Evolutionary conservation across 1,140 invertebrate genomes (phyloP).

Genomic region (Atta texana): DNA sequence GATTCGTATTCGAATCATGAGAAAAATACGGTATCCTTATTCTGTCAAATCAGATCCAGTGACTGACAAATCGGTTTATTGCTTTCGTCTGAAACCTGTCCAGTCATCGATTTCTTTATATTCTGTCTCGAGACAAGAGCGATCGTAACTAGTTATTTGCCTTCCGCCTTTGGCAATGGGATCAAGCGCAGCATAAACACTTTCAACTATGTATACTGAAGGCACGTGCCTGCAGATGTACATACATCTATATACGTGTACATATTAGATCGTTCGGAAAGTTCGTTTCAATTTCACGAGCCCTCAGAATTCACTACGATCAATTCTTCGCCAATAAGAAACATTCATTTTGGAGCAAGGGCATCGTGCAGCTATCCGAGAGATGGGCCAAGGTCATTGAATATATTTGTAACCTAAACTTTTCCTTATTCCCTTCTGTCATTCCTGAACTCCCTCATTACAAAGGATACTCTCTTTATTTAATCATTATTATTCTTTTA

Average conservation of each 20-base stretch:
- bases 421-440: too few relatives aligned
- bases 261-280: too few relatives aligned
- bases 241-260: background rate
- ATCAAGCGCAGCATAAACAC: slow-evolving; percentile 51
- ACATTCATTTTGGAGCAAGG: too few relatives aligned
- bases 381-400: too few relatives aligned
- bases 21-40: background rate
- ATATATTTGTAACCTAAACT: too few relatives aligned
- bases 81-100: background rate
- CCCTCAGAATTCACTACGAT: too few relatives aligned
- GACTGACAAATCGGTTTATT: background rate
- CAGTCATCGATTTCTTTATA: slow-evolving; percentile 24
- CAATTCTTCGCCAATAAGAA: too few relatives aligned
- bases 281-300: too few relatives aligned
- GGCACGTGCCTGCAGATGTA: background rate
- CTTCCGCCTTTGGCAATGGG: slow-evolving; percentile 19
- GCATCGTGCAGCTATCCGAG: too few relatives aligned
- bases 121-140: slow-evolving; percentile 6
- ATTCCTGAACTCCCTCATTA: too few relatives aligned
- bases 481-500: too few relatives aligned
- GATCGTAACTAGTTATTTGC: slow-evolving; percentile 24
- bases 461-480: too few relatives aligned
- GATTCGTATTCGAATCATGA: background rate
- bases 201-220: background rate
- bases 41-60: background rate